These are phyloP conservation scores for Eulemur albifrons DNA, from an alignment of 2,797 vertebrate species.

Conservation along the genomic window DNA sequence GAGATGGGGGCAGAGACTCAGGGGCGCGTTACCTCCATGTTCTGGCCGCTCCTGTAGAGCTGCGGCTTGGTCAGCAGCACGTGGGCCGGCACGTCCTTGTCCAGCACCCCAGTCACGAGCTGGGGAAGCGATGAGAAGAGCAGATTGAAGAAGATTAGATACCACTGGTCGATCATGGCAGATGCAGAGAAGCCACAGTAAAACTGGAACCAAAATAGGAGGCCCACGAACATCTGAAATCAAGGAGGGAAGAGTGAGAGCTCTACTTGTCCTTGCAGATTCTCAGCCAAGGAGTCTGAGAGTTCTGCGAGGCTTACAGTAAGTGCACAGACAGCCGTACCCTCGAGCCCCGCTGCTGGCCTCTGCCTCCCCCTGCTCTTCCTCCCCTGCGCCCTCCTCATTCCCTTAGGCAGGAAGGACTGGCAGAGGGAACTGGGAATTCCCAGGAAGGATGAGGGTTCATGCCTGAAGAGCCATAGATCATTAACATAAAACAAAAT, in stretches of 20 bases:
- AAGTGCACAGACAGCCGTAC: too few species aligned
- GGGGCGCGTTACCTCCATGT: conserved; percentile 89
- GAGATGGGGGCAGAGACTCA: fast-evolving
- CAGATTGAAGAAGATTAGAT: conserved; percentile 99
- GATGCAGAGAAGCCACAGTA: conserved; percentile 98
- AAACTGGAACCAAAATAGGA: conserved; percentile 99
- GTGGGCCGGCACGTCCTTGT: conserved; percentile 93
- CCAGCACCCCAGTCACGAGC: conserved; percentile 96
- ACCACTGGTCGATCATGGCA: conserved; percentile 98
- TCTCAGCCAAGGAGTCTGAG: fast-evolving
- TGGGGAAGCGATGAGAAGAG: conserved; percentile 98
- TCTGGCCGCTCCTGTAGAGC: conserved; percentile 95
- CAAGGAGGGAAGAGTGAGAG: background rate
- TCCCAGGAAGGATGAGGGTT: background rate
- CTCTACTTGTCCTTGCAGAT: fast-evolving
- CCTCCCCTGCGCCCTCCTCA: fast-evolving
- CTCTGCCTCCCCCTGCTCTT: background rate
- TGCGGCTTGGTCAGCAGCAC: conserved; percentile 92
- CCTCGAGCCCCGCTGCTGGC: fast-evolving
- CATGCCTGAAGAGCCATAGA: background rate
- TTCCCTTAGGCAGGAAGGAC: background rate
- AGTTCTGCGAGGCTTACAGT: background rate
- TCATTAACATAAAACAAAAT: background rate
- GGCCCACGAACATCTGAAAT: conserved; percentile 96
- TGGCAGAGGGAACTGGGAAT: too few species aligned